phyloP scores from a whole-genome alignment of 2,797 vertebrate species.

The Chelidonichthys spinosus region DNA sequence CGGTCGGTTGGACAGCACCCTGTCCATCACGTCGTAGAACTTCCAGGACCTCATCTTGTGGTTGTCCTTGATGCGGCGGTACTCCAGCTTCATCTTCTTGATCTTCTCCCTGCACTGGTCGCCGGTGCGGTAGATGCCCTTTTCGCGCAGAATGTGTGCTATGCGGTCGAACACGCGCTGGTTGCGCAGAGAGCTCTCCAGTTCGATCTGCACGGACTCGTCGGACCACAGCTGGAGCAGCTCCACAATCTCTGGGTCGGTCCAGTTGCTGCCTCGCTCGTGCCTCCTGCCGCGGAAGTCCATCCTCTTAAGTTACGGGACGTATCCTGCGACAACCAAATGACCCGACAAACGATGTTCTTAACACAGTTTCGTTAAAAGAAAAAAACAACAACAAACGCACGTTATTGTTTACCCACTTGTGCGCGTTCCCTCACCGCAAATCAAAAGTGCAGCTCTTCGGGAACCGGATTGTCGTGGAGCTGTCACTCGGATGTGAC shows the following conservation, averaged over 20 bases:
- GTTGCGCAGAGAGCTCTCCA: slow-evolving; percentile 92
- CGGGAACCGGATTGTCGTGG: slow-evolving; percentile 13
- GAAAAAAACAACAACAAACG: not conserved
- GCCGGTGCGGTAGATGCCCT: slow-evolving; percentile 90
- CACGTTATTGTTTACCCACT: not conserved
- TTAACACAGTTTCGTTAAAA: not conserved
- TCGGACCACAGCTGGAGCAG: slow-evolving; percentile 92
- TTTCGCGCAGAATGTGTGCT: slow-evolving; percentile 87
- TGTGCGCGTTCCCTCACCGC: slow-evolving; percentile 42
- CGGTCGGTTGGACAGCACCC: slow-evolving; percentile 88
- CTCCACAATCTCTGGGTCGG: slow-evolving; percentile 92
- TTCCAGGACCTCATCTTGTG: slow-evolving; percentile 90
- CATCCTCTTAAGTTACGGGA: slow-evolving; percentile 73
- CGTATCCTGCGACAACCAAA: slow-evolving; percentile 34
- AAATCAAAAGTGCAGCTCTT: slow-evolving; percentile 44
- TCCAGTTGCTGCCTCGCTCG: slow-evolving; percentile 92
- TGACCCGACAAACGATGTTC: no score
- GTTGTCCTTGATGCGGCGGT: slow-evolving; percentile 91
- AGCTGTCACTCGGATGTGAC: slow-evolving; percentile 40
- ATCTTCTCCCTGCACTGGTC: slow-evolving; percentile 94
- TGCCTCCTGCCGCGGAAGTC: slow-evolving; percentile 91
- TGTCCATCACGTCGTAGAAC: slow-evolving; percentile 94
- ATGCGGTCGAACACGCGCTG: slow-evolving; percentile 93
- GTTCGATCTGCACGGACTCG: slow-evolving; percentile 88
- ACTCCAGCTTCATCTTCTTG: slow-evolving; percentile 96